phyloP scores from a whole-genome alignment of 2,888 invertebrate genomes.

The Halictus quadricinctus region DNA sequence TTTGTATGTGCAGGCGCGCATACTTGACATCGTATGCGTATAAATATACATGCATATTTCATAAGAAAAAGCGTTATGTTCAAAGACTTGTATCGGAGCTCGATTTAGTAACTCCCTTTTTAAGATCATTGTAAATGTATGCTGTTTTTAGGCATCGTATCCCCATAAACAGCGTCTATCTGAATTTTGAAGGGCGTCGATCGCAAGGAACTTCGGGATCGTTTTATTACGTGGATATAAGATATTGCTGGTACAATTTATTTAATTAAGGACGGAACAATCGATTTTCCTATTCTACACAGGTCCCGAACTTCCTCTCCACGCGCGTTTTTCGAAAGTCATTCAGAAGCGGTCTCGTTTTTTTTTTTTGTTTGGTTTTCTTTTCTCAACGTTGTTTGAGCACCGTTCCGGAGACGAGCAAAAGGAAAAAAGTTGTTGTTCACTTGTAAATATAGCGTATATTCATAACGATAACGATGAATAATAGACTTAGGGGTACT shows the following conservation, averaged over 20 bases:
- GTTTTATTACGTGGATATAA: slow-evolving; percentile 15
- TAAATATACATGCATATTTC: slow-evolving; percentile 46
- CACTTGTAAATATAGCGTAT: slow-evolving; percentile 81
- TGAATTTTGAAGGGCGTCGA: slow-evolving; percentile 53
- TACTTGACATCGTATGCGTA: slow-evolving; percentile 22
- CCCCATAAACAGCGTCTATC: slow-evolving; percentile 43
- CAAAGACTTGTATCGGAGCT: slow-evolving; percentile 58
- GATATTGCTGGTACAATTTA: slow-evolving; percentile 20
- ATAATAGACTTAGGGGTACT: slow-evolving; percentile 73
- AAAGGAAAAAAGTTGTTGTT: slow-evolving; percentile 74
- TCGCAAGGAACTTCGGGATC: slow-evolving; percentile 42
- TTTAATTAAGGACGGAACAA: slow-evolving; percentile 32
- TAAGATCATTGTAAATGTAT: slow-evolving; percentile 64
- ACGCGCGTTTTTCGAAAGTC: slow-evolving; percentile 49
- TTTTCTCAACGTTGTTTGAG: slow-evolving; percentile 53
- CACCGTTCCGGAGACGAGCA: slow-evolving; percentile 65
- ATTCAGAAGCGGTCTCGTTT: slow-evolving; percentile 51
- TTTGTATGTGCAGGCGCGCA: slow-evolving; percentile 32
- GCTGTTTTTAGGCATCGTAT: slow-evolving; percentile 60
- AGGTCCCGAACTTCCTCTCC: slow-evolving; percentile 37
- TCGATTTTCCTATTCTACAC: slow-evolving; percentile 8
- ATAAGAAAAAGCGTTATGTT: slow-evolving; percentile 56
- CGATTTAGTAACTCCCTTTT: slow-evolving; percentile 43
- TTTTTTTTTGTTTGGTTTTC: slow-evolving; percentile 60
- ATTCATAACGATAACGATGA: slow-evolving; percentile 74